Evolutionary conservation across 2,113 vertebrate genomes (phyloP).

Genomic region (Campylomormyrus tamandua): DNA sequence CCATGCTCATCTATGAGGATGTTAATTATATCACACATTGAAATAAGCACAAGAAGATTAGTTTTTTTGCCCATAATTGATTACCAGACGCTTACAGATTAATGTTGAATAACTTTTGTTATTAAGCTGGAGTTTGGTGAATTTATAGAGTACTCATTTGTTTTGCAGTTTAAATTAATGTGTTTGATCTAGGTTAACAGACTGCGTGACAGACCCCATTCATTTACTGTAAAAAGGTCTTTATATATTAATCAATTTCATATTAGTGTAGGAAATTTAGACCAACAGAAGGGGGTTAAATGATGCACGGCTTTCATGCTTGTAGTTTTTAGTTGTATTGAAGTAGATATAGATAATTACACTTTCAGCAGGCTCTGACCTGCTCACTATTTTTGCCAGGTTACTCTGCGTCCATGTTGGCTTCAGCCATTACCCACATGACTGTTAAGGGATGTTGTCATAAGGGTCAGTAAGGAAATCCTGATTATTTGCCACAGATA

Average conservation of each 20-base stretch:
- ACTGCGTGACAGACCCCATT: neutral
- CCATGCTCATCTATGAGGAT: neutral
- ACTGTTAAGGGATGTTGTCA: neutral
- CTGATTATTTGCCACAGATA: neutral
- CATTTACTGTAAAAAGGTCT: neutral
- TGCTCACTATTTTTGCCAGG: neutral
- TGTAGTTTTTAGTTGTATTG: neutral
- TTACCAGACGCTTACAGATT: neutral
- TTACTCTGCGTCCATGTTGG: neutral
- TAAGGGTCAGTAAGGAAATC: neutral
- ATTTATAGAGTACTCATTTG: neutral
- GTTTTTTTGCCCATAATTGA: neutral
- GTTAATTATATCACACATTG: neutral
- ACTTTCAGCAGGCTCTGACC: neutral
- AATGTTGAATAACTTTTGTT: neutral
- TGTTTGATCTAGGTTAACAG: neutral
- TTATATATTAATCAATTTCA: neutral
- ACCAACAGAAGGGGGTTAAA: neutral
- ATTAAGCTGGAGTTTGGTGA: neutral
- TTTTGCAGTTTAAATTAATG: neutral
- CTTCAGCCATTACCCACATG: neutral
- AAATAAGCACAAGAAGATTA: neutral
- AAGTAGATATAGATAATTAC: slow-evolving; percentile 3
- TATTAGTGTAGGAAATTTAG: neutral
- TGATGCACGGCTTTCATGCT: neutral